These are phyloP conservation scores for Lampris megalopsis DNA, from an alignment of 2,113 vertebrate species.

Conservation along the genomic window DNA sequence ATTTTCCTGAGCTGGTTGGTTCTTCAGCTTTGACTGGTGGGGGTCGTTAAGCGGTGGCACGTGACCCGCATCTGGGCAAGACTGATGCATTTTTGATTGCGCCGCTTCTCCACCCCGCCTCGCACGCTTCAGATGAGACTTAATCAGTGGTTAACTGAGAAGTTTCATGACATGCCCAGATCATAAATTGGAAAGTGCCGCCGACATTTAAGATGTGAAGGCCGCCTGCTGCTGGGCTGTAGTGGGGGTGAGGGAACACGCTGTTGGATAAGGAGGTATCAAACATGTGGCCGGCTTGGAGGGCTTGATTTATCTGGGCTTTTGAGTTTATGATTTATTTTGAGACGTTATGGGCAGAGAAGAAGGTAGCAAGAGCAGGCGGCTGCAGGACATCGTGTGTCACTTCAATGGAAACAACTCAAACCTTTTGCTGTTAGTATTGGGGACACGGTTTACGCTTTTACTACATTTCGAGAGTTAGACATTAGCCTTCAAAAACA, in stretches of 20 bases:
- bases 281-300: conserved; percentile 38
- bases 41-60: background rate
- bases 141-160: conserved; percentile 59
- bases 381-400: conserved; percentile 8
- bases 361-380: conserved; percentile 18
- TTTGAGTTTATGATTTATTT: conserved; percentile 33
- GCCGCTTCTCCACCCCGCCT: conserved; percentile 28
- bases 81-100: conserved; percentile 16
- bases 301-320: conserved; percentile 50
- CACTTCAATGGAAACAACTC: conserved; percentile 1
- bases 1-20: background rate
- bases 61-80: background rate
- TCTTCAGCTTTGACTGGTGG: background rate
- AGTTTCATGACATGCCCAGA: conserved; percentile 44
- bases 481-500: background rate
- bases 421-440: too few relatives aligned
- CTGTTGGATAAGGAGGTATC: conserved; percentile 36
- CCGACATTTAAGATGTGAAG: conserved; percentile 43
- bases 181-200: conserved; percentile 34
- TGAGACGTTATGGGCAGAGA: conserved; percentile 13
- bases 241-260: background rate
- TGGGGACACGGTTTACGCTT: background rate
- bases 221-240: conserved; percentile 24
- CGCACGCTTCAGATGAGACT: conserved; percentile 28
- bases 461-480: conserved; percentile 2